Evolutionary conservation across 30 jellyfish, hydroid and myxozoan genomes (phyloP).

Genomic region (Pseudorhiza aurosa): DNA sequence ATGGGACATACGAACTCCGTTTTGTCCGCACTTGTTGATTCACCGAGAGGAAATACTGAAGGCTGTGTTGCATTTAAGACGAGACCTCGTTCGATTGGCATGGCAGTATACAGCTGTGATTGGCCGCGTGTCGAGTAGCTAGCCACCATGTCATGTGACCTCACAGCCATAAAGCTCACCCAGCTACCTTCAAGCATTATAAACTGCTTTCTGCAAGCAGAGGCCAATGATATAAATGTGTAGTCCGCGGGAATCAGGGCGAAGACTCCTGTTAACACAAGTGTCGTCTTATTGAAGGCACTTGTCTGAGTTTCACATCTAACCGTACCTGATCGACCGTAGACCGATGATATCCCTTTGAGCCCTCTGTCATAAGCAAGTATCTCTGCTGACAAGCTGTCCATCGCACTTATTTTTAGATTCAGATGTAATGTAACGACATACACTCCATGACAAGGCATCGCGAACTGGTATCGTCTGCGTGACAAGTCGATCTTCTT

Average conservation of each 20-base stretch:
- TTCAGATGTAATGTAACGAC: constrained; percentile 23
- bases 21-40: neutral
- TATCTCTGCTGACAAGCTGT: constrained; percentile 13
- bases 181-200: constrained; percentile 32
- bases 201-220: constrained; percentile 3
- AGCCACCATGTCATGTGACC: constrained; percentile 63
- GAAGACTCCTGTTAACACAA: constrained; percentile 27
- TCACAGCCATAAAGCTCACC: constrained; percentile 38
- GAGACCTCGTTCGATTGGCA: neutral
- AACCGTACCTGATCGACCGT: neutral
- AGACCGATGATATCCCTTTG: constrained; percentile 3
- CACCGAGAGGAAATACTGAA: constrained; percentile 4
- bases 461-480: constrained; percentile 9
- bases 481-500: neutral
- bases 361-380: constrained; percentile 40
- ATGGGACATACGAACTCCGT: constrained; percentile 20
- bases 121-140: neutral
- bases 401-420: constrained; percentile 33
- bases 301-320: neutral
- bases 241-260: constrained; percentile 14
- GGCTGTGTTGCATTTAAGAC: constrained; percentile 22
- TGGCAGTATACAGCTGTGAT: neutral
- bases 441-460: constrained; percentile 66
- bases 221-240: neutral
- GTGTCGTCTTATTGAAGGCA: neutral